These are phyloP conservation scores for Schrankia costaestrigalis DNA, from an alignment of 2,888 invertebrate species.

Conservation along the genomic window DNA sequence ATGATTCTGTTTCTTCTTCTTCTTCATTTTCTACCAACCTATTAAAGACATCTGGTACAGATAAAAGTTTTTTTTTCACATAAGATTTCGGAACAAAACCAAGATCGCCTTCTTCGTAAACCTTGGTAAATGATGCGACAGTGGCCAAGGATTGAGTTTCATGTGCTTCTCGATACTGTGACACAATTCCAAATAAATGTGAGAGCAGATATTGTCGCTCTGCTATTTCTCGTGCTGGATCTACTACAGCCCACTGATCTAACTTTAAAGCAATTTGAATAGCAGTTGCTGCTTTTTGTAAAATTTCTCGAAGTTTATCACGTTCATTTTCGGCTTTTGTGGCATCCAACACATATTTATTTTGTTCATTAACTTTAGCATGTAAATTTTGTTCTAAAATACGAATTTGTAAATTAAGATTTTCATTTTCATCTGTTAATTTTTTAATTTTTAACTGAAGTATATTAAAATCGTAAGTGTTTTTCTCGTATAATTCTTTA, in stretches of 20 bases:
- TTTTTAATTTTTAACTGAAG: constrained; percentile 63
- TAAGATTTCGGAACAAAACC: constrained; percentile 82
- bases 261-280: constrained; percentile 81
- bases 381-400: constrained; percentile 81
- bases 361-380: constrained; percentile 69
- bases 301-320: constrained; percentile 76
- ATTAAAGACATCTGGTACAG: too few relatives aligned
- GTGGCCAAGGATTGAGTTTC: constrained; percentile 64
- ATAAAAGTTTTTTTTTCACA: constrained; percentile 51
- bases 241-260: constrained; percentile 59
- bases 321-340: constrained; percentile 75
- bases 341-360: constrained; percentile 65
- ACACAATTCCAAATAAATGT: constrained; percentile 77
- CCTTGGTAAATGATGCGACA: constrained; percentile 70
- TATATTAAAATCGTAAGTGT: constrained; percentile 57
- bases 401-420: constrained; percentile 66
- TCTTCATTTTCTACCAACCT: constrained; percentile 28
- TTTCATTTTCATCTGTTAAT: constrained; percentile 67
- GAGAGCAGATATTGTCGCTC: constrained; percentile 75
- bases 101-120: constrained; percentile 84
- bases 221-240: constrained; percentile 62
- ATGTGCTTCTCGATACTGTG: constrained; percentile 63
- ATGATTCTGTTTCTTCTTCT: constrained; percentile 30
- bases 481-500: constrained; percentile 64
- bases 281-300: constrained; percentile 82